Base-by-base conservation (phyloP, 2,113 vertebrate species). In the Pollimyrus isidori region DNA sequence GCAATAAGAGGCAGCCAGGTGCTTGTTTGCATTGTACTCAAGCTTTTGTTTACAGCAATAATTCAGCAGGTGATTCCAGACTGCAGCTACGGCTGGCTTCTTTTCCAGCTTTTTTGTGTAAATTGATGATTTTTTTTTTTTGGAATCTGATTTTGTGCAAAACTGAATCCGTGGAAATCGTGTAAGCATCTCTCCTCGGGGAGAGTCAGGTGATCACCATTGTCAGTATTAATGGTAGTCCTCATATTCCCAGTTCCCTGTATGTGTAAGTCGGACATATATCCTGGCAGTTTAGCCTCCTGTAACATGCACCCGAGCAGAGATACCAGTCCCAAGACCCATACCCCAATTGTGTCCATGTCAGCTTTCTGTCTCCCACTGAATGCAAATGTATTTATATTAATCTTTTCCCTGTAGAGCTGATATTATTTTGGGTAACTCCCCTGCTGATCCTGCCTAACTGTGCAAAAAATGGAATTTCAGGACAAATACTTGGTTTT, bases 341-440 rank as follows among this genome's bases (percentile, higher is more conserved):
- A 80, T 80, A 80, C 73, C 73, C 73, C 73, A 80, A 42, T 80
- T 80, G 73, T 80, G 73, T 80, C 73, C 35, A 80, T 80, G 30
- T 80, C 35, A 42, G 30, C 35, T 80, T 80, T 42, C 13, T 80
- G 73, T 80, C 73, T 80, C 73, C 17, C 73, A 80, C 73, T 80
- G 73, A 80, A 80, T 80, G 30, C 42, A 80, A 80, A 80, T 80
- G 73, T 42, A 39, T 80, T 39, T 80, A 80, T 39, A 42, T 80
- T 42, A 80, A 35, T 80, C 11, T 80, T 80, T 39, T 42, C 73
- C 35, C 73, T 42, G 17, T 42, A 80, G 73, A 80, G 73, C 73
- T 19, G 73, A 80, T 80, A 80, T 35, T 80, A 80, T 80, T 80
- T 42, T 42, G 73, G 73, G 73, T 21, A 80, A 80, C 35, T 80